Evolutionary conservation across 2,113 vertebrate genomes (phyloP), one percentile per base, ranked within the genome.

Genomic region (Erythrocercus mccallii): DNA sequence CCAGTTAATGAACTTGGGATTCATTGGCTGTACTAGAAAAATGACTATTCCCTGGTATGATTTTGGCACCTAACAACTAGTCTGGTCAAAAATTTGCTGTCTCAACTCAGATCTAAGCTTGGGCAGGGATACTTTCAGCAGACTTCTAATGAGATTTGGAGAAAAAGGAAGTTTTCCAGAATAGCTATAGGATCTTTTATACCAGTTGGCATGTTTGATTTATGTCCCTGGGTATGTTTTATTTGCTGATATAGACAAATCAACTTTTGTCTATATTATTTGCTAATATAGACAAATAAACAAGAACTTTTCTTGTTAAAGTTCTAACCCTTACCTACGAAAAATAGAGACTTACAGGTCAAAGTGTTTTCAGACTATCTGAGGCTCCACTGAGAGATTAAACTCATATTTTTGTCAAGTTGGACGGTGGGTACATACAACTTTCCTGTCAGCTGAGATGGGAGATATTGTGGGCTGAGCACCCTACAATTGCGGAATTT

Each of bases 331-430:
- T 81, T 84, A 7, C 27, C 8, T 70, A 28, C 28, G 93, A 76
- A 94, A 94, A 95, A 88, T 70, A 77, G 38, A 31, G 31, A 81
- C 38, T 94, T 73, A 87, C 76, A 95, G 71, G 61, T 89, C 56
- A 69, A 65, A 83, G 53, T 87, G 31, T 92, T 95, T 93, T 86
- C 73, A 74, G 33, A 62, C 44, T 87, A 92, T 54, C 73, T 82
- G 70, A 86, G 70, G 38, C 15, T 87, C 77, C 19, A 8, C 24
- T 48, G 90, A 89, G 69, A 92, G 51, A 72, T 80, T 72, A 54
- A 87, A 92, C 27, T 78, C 71, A 38, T 31, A 10, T 87, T 86
- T 94, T 69, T 81, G 71, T 79, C 40, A 78, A 72, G 35, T 18
- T 82, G 51, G 47, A 53, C 80, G 40, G 69, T 89, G 66, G 23